A percentile compares a stretch with the other conserved stretches of the same genome.
Conservation (phyloP, 2,888 invertebrate genomes). For the Diabrotica balteata region DNA sequence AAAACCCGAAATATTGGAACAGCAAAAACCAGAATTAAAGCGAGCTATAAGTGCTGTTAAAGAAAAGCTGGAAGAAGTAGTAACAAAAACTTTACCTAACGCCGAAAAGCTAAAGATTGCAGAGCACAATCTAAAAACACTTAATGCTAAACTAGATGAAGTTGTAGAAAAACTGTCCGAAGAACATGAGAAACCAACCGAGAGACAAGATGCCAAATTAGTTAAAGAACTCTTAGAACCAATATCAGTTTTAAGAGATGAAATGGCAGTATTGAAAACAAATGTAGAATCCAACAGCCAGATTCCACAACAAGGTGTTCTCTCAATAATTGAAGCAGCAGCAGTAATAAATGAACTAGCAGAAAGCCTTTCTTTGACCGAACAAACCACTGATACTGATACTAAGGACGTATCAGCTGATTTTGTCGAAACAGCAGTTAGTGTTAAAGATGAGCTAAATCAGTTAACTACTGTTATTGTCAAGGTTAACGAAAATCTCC, state of each 20-base stretch:
- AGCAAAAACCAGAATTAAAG: slow-evolving; percentile 34
- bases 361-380: slow-evolving; percentile 17
- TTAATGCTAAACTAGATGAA: slow-evolving; percentile 23
- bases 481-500: slow-evolving; percentile 15
- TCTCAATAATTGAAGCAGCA: slow-evolving; percentile 34
- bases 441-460: slow-evolving; percentile 19
- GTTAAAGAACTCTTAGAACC: slow-evolving; percentile 28
- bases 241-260: slow-evolving; percentile 29
- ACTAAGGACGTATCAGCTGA: slow-evolving; percentile 28
- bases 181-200: neutral
- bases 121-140: slow-evolving; percentile 15
- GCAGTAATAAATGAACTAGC: slow-evolving; percentile 28
- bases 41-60: slow-evolving; percentile 14
- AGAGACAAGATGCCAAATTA: slow-evolving; percentile 20
- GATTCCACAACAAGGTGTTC: slow-evolving; percentile 33
- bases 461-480: slow-evolving; percentile 22
- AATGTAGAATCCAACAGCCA: slow-evolving; percentile 25
- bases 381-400: slow-evolving; percentile 13
- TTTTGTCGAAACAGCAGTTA: slow-evolving; percentile 9
- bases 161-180: slow-evolving; percentile 8
- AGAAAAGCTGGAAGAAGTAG: neutral
- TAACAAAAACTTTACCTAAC: slow-evolving; percentile 2
- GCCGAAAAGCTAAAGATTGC: slow-evolving; percentile 10
- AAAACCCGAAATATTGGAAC: slow-evolving; percentile 19
- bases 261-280: slow-evolving; percentile 30